Evolutionary conservation across 1,140 invertebrate genomes (phyloP).

Genomic region (Dolichoris vasculosae): DNA sequence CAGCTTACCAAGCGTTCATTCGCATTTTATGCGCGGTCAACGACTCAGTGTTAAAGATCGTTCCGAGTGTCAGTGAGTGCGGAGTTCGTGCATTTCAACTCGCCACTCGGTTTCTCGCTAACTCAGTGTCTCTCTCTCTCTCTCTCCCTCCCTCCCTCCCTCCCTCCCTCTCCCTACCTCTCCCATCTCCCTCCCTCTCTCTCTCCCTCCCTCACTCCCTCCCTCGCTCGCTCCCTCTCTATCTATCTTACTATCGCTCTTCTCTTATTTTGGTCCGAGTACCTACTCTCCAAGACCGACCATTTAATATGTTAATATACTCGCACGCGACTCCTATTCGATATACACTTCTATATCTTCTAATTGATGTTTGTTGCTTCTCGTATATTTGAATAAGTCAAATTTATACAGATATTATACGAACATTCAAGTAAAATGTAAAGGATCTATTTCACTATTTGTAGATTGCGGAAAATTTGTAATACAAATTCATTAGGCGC

Average conservation of each 20-base stretch:
- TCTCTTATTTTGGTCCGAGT: neutral
- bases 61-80: neutral
- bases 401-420: neutral
- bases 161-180: neutral
- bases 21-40: constrained; percentile 47
- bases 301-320: constrained; percentile 52
- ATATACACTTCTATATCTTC: neutral
- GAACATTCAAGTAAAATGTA: neutral
- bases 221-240: neutral
- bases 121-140: no score
- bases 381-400: neutral
- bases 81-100: constrained; percentile 41
- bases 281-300: neutral
- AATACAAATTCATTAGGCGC: neutral
- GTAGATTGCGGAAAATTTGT: neutral
- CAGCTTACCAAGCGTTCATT: constrained; percentile 28
- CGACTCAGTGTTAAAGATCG: constrained; percentile 36
- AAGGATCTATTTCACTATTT: neutral
- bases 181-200: neutral
- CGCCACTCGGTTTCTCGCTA: neutral
- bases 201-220: neutral
- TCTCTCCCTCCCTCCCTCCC: no score
- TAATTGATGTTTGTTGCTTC: neutral
- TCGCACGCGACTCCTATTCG: constrained; percentile 16
- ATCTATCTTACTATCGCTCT: neutral